Conservation (phyloP, 1,140 invertebrate species). For the Thereuonema tuberculata region DNA sequence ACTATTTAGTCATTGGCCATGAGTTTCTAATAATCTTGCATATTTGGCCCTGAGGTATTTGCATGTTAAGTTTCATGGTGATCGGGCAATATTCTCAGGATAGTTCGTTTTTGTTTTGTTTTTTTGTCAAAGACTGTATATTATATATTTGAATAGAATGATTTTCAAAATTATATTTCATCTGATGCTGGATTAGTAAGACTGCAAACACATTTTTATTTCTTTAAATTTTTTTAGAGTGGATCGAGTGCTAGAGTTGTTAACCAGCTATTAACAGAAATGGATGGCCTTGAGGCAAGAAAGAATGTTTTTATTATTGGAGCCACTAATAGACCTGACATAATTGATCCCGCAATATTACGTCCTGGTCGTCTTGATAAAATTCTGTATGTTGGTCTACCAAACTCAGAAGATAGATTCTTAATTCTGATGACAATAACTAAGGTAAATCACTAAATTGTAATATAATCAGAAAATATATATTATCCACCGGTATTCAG, state of each 20-base stretch:
- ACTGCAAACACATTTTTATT: background rate
- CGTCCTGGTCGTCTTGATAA: conserved; percentile 89
- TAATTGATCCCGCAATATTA: conserved; percentile 89
- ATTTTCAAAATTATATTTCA: too few relatives aligned
- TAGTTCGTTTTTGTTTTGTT: too few relatives aligned
- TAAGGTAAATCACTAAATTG: conserved; percentile 44
- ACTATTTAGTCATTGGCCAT: too few relatives aligned
- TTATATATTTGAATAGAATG: too few relatives aligned
- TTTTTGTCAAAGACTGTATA: too few relatives aligned
- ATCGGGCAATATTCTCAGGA: too few relatives aligned
- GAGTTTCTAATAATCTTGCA: too few relatives aligned
- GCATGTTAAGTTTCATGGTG: too few relatives aligned
- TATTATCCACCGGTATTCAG: background rate
- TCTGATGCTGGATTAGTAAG: too few relatives aligned
- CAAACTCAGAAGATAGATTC: conserved; percentile 55
- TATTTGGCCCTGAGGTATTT: too few relatives aligned
- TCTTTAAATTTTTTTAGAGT: conserved; percentile 35
- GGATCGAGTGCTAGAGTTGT: conserved; percentile 61
- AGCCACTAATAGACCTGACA: conserved; percentile 92
- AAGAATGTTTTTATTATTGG: conserved; percentile 88
- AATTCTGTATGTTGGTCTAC: conserved; percentile 85
- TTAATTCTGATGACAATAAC: conserved; percentile 85
- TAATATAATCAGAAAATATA: background rate
- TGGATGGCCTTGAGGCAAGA: conserved; percentile 87
- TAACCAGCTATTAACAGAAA: conserved; percentile 94